phyloP scores from a whole-genome alignment of 2,113 vertebrate species.

The Leiothrix lutea region DNA sequence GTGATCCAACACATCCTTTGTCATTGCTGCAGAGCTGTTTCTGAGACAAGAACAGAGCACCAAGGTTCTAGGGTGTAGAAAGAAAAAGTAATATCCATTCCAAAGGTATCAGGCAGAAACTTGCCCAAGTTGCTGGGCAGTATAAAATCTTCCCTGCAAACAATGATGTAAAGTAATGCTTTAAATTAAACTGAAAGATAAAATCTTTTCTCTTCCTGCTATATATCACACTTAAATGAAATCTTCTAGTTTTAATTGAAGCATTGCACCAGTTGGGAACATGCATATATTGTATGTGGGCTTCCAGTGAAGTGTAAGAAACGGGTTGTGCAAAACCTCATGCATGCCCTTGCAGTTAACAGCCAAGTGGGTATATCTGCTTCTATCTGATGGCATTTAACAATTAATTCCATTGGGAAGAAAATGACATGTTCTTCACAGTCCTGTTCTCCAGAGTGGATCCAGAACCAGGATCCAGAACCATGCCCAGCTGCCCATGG shows the following conservation, averaged over 20 bases:
- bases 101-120: conserved; percentile 40
- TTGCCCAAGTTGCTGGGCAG: conserved; percentile 51
- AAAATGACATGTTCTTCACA: background rate
- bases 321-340: background rate
- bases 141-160: conserved; percentile 31
- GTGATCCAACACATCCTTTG: background rate
- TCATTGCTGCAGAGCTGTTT: background rate
- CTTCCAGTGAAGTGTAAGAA: background rate
- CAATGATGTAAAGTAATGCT: conserved; percentile 21
- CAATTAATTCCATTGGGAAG: background rate
- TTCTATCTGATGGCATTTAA: background rate
- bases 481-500: background rate
- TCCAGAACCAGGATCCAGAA: background rate
- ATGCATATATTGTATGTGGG: background rate
- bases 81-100: background rate
- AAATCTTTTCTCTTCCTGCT: conserved; percentile 16
- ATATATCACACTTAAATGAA: background rate
- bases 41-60: background rate
- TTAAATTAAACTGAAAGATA: conserved; percentile 43
- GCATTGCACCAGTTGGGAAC: background rate
- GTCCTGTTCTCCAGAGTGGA: background rate
- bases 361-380: background rate
- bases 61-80: background rate
- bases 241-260: background rate
- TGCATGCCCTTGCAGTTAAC: background rate